Conservation (phyloP, 2,113 vertebrate genomes). For the Clupea harengus region DNA sequence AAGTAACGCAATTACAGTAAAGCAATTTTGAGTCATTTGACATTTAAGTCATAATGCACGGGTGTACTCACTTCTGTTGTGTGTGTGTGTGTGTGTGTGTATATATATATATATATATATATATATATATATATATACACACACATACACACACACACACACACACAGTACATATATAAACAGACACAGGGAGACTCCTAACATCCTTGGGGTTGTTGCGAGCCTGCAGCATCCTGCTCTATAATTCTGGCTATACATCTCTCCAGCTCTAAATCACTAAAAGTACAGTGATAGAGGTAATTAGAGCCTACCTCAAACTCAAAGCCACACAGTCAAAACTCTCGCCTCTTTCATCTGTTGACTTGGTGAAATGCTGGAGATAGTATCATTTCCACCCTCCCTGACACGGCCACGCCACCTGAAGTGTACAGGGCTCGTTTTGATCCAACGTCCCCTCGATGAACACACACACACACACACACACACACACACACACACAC, state of each 20-base stretch:
- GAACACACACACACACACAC: not conserved
- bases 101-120: not conserved
- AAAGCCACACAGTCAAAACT: conserved; percentile 41
- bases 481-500: not conserved
- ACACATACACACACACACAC: no score
- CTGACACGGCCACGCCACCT: not conserved
- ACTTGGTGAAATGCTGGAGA: conserved; percentile 24
- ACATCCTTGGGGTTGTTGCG: conserved; percentile 1
- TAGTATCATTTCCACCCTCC: conserved; percentile 19
- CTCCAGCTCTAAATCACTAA: conserved; percentile 52
- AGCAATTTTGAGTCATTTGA: no score
- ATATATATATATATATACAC: not conserved
- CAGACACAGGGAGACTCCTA: not conserved
- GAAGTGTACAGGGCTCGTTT: not conserved
- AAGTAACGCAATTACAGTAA: no score
- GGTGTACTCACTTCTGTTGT: no score
- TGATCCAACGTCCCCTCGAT: not conserved
- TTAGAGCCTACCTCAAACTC: conserved; percentile 56
- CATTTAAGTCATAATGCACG: no score
- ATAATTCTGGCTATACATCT: conserved; percentile 45
- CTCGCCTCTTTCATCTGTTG: conserved; percentile 39
- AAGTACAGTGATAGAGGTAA: conserved; percentile 50
- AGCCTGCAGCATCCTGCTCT: conserved; percentile 39
- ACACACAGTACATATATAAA: not conserved
- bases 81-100: no score